Evolutionary conservation across 2,113 vertebrate genomes (phyloP).

Genomic region (Tautogolabrus adspersus): DNA sequence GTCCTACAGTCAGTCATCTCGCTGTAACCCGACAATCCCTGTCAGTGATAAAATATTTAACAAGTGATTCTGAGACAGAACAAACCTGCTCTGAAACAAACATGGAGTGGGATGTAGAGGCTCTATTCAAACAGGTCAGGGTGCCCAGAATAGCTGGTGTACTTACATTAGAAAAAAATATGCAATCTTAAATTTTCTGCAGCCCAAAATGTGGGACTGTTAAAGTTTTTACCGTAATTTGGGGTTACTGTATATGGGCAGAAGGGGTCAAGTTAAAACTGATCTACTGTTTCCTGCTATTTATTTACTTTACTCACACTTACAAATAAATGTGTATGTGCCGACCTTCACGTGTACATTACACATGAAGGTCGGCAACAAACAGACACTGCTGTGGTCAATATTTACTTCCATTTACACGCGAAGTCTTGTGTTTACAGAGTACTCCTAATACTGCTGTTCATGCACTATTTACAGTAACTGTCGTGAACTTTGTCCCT

Average conservation of each 20-base stretch:
- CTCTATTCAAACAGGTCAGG: background rate
- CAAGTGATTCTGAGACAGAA: slow-evolving; percentile 26
- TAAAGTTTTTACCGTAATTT: background rate
- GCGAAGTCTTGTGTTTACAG: background rate
- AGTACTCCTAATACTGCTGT: background rate
- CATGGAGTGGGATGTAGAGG: background rate
- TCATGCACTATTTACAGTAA: background rate
- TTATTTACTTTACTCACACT: background rate
- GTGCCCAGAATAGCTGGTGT: background rate
- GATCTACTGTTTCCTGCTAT: background rate
- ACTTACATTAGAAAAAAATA: no score
- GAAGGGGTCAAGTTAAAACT: background rate
- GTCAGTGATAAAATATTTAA: slow-evolving; percentile 72
- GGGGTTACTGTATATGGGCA: background rate
- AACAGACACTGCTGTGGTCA: background rate
- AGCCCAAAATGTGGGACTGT: background rate
- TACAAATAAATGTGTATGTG: background rate
- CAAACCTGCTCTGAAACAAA: slow-evolving; percentile 24
- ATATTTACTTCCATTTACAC: slow-evolving; percentile 6
- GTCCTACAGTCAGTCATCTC: slow-evolving; percentile 34
- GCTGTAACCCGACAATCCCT: slow-evolving; percentile 58
- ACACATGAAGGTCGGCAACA: background rate
- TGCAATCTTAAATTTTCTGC: no score
- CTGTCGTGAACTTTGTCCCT: slow-evolving; percentile 19
- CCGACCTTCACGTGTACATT: background rate